Base-by-base conservation (phyloP, 2,113 vertebrate genomes). In the Proterorhinus semilunaris region DNA sequence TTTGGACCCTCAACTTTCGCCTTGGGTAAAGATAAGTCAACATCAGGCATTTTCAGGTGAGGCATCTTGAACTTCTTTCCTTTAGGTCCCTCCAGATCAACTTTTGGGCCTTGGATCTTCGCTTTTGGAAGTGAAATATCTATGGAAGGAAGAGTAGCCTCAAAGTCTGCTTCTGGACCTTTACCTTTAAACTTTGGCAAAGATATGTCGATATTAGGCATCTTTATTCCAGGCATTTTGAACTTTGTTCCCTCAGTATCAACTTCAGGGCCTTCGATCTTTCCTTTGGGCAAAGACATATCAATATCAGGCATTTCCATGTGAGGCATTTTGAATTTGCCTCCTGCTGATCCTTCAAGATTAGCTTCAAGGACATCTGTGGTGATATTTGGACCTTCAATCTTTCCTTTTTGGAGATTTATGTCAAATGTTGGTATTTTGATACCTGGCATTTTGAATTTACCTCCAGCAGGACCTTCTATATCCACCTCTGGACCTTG, bases 361-460 rank as follows among this genome's bases (percentile, higher is more conserved):
- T 57, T 16, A 50, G 17, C 42, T 6, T 62, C 51, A 12, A 21
- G 44, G 45, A 17, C 21, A 5, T 66, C 51, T 8, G 80, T n/a
- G 6, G 76, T 36, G 6, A 70, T 6, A 5, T 52, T 16, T 44
- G 50, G 50, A 71, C 68, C 51, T 59, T 71, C 68, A 68, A 6
- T 10, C 27, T 64, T 83, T 8, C 71, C 76, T 74, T 83, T 88
- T 10, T 89, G 84, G 4, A 91, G 36, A 15, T 82, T 68, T 3
- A 93, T 70, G 50, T 88, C 88, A 47, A 92, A 47, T 53, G n/a
- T 75, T 0, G 92, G 90, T 50, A 91, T 57, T 11, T 21, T 83
- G 0, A 88, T 1, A 44, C 85, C 79, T 36, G 84, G 55, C 8
- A 72, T 82, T 55, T 83, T 83, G 8, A 76, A 67, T 62, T 79